A percentile compares a stretch with the other conserved stretches of the same genome.
Conservation (phyloP, 2,888 invertebrate species). For the Lasioglossum vierecki region DNA sequence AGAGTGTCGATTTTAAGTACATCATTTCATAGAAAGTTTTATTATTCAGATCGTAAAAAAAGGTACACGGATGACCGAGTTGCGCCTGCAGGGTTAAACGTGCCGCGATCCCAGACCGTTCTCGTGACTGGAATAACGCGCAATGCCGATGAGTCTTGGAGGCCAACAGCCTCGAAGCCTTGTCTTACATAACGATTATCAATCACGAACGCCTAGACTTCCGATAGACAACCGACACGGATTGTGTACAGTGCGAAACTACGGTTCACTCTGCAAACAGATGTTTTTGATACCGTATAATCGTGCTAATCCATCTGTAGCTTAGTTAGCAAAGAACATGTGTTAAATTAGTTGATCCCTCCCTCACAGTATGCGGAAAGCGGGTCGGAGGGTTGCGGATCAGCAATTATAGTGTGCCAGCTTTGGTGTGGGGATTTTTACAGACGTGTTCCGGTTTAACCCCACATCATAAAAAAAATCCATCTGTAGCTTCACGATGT, state of each 20-base stretch:
- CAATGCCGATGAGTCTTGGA: constrained; percentile 34
- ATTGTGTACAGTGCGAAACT: constrained; percentile 3
- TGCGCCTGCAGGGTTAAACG: constrained; percentile 21
- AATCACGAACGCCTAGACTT: constrained; percentile 71
- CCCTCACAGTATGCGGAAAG: no score
- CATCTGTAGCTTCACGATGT: no score
- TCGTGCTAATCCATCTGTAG: background rate
- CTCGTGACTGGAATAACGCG: constrained; percentile 26
- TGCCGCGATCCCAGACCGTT: constrained; percentile 15
- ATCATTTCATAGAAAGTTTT: constrained; percentile 35
- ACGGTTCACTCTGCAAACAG: constrained; percentile 13
- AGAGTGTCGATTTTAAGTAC: background rate
- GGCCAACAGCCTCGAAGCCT: constrained; percentile 70
- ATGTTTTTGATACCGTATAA: constrained; percentile 7
- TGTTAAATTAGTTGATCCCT: no score
- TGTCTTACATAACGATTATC: constrained; percentile 71
- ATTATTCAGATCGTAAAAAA: constrained; percentile 51
- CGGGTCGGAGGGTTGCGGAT: no score
- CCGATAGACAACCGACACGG: constrained; percentile 63
- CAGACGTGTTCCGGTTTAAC: no score
- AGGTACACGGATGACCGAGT: constrained; percentile 19
- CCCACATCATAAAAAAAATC: no score
- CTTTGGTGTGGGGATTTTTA: no score
- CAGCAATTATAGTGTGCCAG: no score
- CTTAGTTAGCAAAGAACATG: no score